A percentile compares a stretch with the other conserved stretches of the same genome.
Evolutionary conservation across 2,888 invertebrate species (phyloP).

Genomic region (Coecobrya sp.): DNA sequence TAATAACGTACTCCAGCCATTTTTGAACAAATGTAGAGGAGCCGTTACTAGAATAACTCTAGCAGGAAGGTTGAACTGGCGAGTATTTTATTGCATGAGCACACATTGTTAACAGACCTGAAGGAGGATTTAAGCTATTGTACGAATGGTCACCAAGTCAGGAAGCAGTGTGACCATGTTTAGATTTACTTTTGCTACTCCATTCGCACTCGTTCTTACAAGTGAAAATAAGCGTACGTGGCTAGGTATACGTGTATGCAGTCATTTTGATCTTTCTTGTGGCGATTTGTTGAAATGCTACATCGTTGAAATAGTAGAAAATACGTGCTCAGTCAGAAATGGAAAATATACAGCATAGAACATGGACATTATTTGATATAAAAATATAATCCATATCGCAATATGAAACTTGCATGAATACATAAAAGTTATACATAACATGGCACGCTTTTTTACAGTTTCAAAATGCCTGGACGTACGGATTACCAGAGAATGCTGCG

Average conservation of each 20-base stretch:
- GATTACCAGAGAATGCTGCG: neutral
- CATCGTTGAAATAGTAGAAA: constrained; percentile 34
- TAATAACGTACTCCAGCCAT: neutral
- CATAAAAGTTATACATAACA: neutral
- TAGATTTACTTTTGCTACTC: neutral
- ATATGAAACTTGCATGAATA: constrained; percentile 24
- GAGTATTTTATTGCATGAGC: neutral
- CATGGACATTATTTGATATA: neutral
- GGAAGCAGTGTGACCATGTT: constrained; percentile 31
- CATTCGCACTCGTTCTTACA: neutral
- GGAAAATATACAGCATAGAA: neutral
- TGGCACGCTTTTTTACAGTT: constrained; percentile 30
- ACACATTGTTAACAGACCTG: constrained; percentile 35
- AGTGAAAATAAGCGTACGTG: constrained; percentile 26
- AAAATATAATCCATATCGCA: neutral
- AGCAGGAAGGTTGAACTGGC: constrained; percentile 19
- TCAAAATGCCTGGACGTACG: neutral
- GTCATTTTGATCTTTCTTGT: constrained; percentile 61
- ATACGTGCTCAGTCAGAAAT: constrained; percentile 40
- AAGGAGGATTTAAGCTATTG: constrained; percentile 2
- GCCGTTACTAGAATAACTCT: constrained; percentile 10
- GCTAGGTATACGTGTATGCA: constrained; percentile 33
- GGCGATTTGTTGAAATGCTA: constrained; percentile 63
- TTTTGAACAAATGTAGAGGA: neutral
- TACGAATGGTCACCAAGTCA: constrained; percentile 39